Conservation (phyloP, 2,888 invertebrate species). For the Escarpia spicata region DNA sequence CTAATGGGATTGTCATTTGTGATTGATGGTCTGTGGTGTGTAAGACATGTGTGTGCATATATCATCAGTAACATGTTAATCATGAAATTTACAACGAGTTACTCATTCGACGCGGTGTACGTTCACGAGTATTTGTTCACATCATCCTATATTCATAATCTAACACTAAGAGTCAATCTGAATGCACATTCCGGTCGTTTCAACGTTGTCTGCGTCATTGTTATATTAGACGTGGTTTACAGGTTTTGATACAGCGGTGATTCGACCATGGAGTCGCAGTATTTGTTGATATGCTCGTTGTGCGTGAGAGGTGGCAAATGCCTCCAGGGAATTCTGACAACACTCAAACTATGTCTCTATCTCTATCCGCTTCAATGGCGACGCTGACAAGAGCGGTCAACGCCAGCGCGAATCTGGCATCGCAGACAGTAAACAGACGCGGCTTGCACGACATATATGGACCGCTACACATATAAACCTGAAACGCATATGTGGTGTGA, state of each 20-base stretch:
- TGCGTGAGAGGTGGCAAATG: background rate
- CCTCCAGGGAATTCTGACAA: conserved; percentile 13
- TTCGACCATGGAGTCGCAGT: background rate
- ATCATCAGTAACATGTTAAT: background rate
- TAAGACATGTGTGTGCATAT: background rate
- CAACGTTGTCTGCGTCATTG: background rate
- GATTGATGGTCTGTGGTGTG: background rate
- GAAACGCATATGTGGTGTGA: background rate
- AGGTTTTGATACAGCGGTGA: background rate
- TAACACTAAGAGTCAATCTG: background rate
- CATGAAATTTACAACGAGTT: background rate
- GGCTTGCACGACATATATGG: background rate
- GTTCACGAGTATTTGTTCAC: background rate
- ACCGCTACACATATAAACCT: background rate
- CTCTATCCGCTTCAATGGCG: background rate
- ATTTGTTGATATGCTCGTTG: background rate
- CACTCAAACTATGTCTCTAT: background rate
- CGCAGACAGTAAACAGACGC: background rate
- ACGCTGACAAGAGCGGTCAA: background rate
- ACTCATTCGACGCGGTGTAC: background rate
- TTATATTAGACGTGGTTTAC: background rate
- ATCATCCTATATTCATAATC: no score
- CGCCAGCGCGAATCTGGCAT: background rate
- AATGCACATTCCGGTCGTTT: background rate
- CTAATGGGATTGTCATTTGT: background rate